Evolutionary conservation across 2,113 vertebrate species (phyloP).

Genomic region (Rhea americana): DNA sequence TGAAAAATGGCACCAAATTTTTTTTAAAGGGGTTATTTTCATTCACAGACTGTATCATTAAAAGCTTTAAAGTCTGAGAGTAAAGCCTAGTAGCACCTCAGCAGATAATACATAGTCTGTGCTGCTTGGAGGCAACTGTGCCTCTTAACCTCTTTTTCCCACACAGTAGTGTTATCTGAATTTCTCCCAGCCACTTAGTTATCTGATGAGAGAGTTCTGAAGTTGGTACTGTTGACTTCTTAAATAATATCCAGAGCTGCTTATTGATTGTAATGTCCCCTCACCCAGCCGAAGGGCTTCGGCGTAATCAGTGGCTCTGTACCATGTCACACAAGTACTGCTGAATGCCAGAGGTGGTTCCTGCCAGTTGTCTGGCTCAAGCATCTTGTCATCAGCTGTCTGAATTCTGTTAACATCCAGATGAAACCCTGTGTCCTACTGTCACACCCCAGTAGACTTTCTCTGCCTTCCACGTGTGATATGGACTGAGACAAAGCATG

Average conservation of each 20-base stretch:
- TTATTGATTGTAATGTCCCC: neutral
- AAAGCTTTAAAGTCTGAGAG: neutral
- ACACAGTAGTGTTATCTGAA: neutral
- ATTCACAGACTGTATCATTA: neutral
- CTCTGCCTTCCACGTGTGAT: accelerated
- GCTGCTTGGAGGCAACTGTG: neutral
- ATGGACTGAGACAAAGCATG: neutral
- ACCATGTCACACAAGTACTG: neutral
- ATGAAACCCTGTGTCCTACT: accelerated
- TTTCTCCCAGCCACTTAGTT: neutral
- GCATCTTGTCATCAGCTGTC: neutral
- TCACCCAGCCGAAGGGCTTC: neutral
- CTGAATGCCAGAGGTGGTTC: neutral
- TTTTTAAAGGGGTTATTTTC: neutral
- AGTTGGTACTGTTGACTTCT: neutral
- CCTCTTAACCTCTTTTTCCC: neutral
- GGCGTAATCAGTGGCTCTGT: neutral
- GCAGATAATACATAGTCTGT: neutral
- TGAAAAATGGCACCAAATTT: neutral
- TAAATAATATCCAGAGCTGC: neutral
- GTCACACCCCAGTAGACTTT: accelerated
- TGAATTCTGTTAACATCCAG: neutral
- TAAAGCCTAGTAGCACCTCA: neutral
- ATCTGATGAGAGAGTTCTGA: neutral
- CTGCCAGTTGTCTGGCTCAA: neutral